Evolutionary conservation across 2,888 invertebrate genomes (phyloP), one percentile per base, ranked within the genome.

Genomic region (Idaea straminata): DNA sequence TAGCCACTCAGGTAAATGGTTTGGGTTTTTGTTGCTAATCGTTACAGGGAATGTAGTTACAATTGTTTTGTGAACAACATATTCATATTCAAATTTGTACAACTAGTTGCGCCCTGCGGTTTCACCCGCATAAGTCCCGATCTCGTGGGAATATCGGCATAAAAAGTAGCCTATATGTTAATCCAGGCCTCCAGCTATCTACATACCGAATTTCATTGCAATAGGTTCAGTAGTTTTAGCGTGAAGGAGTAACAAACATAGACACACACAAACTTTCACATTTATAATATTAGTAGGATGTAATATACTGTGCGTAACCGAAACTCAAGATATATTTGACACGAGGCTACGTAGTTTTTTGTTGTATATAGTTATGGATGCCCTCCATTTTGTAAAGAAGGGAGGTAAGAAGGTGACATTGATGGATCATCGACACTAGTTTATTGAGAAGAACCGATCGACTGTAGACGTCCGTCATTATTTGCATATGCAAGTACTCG

Each of bases 351-450:
- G 47, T 47, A 68, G 64, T 64, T 61, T 62, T n/a, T 61, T 47
- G 34, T n/a, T 63, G 61, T 61, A 15, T 58, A 63, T 66, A 65
- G 62, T 67, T 38, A 64, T 65, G 62, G 66, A 60, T 67, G 71
- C 73, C 72, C 74, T 74, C 69, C 74, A 74, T 74, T 25, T 76
- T 70, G 71, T 69, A 69, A 69, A 69, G 72, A 68, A 72, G 67
- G 66, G 75, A 77, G 74, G 76, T 74, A 77, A 76, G 74, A 77
- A 79, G 76, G 69, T 81, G 86, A 84, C 87, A 80, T 80, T 87
- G 86, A 88, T 83, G 76, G 81, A 86, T 86, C 79, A 83, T 84
- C 82, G 79, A 78, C 82, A 78, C 76, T 68, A 67, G 72, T 78
- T 70, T 74, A 75, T 74, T 76, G 71, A 75, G 75, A 75, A 75